These are phyloP conservation scores for Lasioglossum calceatum DNA, from an alignment of 2,888 invertebrate species.

Conservation along the genomic window DNA sequence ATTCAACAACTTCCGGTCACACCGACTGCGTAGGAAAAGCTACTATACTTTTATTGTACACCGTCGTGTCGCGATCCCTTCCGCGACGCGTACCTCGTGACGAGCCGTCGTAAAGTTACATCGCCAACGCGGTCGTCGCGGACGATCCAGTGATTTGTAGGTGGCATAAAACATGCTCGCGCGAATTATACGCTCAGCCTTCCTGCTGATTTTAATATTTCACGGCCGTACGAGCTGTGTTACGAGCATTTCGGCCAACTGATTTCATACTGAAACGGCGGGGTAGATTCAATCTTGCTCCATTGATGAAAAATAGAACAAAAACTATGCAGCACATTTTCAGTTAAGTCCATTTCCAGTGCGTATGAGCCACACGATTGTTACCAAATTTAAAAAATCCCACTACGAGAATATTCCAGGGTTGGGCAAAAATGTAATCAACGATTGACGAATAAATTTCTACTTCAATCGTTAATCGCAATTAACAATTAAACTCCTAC, in stretches of 20 bases:
- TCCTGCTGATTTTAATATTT: constrained; percentile 24
- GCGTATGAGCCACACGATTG: too few relatives aligned
- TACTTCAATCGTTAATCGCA: too few relatives aligned
- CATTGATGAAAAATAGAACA: not conserved
- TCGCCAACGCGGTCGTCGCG: constrained; percentile 12
- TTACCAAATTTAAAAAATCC: too few relatives aligned
- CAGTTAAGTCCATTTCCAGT: not conserved
- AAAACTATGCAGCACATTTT: not conserved
- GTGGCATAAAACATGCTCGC: constrained; percentile 36
- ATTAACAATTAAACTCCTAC: too few relatives aligned
- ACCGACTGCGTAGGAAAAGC: not conserved
- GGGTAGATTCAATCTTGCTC: not conserved
- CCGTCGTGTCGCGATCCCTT: constrained; percentile 25
- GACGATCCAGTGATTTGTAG: constrained; percentile 45
- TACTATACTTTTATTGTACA: constrained; percentile 39
- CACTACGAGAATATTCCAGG: too few relatives aligned
- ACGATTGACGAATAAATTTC: too few relatives aligned
- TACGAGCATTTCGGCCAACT: not conserved
- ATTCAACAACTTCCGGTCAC: constrained; percentile 55
- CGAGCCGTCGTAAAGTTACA: constrained; percentile 57
- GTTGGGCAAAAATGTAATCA: too few relatives aligned
- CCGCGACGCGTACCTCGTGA: constrained; percentile 26
- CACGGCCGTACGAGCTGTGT: not conserved
- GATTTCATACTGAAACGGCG: not conserved
- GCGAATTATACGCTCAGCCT: constrained; percentile 34